Evolutionary conservation across 2,113 vertebrate species (phyloP).

Genomic region (Leptocoma aspasia): DNA sequence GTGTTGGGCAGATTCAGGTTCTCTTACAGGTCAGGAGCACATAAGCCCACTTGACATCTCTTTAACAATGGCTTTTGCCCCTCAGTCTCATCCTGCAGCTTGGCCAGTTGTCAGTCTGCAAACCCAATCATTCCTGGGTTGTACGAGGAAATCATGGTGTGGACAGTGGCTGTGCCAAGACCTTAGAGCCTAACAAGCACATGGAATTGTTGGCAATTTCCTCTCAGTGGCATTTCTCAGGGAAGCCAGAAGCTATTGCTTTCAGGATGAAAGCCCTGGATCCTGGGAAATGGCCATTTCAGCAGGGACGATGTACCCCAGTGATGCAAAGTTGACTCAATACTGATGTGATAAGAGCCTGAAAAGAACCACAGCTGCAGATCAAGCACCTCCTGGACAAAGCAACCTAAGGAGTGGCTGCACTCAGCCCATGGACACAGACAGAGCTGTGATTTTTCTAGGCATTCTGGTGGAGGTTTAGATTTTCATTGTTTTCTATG

Average conservation of each 20-base stretch:
- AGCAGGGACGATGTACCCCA: not conserved
- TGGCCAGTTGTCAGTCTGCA: not conserved
- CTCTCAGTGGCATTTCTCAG: not conserved
- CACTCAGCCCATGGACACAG: not conserved
- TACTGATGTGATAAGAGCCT: not conserved
- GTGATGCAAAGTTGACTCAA: not conserved
- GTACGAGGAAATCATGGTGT: not conserved
- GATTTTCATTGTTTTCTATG: not conserved
- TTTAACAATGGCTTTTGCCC: not conserved
- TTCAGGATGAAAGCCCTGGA: not conserved
- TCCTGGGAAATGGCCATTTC: not conserved
- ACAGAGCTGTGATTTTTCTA: not conserved
- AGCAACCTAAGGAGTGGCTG: not conserved
- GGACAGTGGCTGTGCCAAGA: not conserved
- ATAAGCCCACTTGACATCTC: not conserved
- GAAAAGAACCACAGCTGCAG: not conserved
- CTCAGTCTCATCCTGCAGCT: not conserved
- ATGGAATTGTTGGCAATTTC: not conserved
- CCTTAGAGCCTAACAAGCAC: not conserved
- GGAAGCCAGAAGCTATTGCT: not conserved
- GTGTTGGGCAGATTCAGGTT: not conserved
- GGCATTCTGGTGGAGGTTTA: not conserved
- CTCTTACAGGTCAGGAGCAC: not conserved
- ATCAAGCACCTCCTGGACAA: not conserved
- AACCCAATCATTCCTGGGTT: accelerated